A percentile compares a stretch with the other conserved stretches of the same genome.
Evolutionary conservation across 2,888 invertebrate species (phyloP).

Genomic region (Orthosia incerta): DNA sequence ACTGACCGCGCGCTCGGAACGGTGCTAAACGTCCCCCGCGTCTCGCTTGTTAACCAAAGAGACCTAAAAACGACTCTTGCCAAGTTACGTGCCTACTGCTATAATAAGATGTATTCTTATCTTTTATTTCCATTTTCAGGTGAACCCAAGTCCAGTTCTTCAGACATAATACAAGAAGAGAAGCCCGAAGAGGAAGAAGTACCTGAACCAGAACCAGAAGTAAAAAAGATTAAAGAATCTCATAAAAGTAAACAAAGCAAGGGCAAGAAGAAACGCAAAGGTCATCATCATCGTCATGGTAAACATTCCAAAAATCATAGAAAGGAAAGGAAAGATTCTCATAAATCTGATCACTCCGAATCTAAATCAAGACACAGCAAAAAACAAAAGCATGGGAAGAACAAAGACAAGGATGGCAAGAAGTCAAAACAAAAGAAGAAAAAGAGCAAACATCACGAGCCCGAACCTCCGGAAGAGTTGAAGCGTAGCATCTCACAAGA

Average conservation of each 20-base stretch:
- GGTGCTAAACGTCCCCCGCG: too few relatives aligned
- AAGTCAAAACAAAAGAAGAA: constrained; percentile 89
- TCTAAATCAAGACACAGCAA: constrained; percentile 81
- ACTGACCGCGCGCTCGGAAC: too few relatives aligned
- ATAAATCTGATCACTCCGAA: constrained; percentile 78
- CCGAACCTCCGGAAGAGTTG: constrained; percentile 70
- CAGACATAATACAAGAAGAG: constrained; percentile 73
- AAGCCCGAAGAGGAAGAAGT: constrained; percentile 63
- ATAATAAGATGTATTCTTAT: not conserved
- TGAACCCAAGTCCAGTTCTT: constrained; percentile 81
- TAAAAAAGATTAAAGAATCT: constrained; percentile 82
- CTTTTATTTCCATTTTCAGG: constrained; percentile 69
- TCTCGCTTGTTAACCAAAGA: too few relatives aligned
- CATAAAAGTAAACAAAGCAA: constrained; percentile 85
- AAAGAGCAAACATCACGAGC: constrained; percentile 82
- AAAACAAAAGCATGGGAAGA: constrained; percentile 82
- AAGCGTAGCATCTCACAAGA: constrained; percentile 78
- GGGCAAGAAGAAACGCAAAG: constrained; percentile 86
- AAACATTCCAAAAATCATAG: constrained; percentile 88
- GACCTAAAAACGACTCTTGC: too few relatives aligned
- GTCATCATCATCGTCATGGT: constrained; percentile 85
- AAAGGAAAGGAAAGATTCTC: constrained; percentile 82
- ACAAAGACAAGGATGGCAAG: constrained; percentile 86
- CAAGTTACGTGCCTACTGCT: too few relatives aligned
- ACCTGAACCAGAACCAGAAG: constrained; percentile 63